phyloP scores from a whole-genome alignment of 2,888 invertebrate genomes.

The Microplitis manilae region DNA sequence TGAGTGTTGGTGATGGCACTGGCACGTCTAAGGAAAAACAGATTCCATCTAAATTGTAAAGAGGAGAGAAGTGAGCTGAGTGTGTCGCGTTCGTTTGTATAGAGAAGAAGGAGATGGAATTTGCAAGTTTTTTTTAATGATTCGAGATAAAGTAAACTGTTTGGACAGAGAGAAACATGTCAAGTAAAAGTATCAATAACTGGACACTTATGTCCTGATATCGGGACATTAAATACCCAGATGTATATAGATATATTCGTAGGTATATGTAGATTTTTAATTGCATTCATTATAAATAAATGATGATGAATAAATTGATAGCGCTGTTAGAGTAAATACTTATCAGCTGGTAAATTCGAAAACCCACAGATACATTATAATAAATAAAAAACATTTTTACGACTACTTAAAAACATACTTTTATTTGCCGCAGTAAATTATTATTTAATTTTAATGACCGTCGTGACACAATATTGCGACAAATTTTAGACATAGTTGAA shows the following conservation, averaged over 20 bases:
- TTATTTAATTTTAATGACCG: not conserved
- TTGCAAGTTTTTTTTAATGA: not conserved
- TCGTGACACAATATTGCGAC: not conserved
- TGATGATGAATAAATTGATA: not conserved
- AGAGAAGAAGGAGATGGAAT: not conserved
- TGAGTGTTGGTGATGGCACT: constrained; percentile 43
- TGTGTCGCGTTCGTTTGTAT: constrained; percentile 15
- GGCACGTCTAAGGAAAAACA: constrained; percentile 50
- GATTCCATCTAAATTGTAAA: constrained; percentile 53
- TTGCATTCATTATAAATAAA: not conserved
- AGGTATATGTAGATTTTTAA: not conserved
- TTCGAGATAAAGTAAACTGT: not conserved
- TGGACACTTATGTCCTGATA: not conserved
- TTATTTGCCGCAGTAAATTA: not conserved
- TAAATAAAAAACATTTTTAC: not conserved
- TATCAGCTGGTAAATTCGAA: not conserved
- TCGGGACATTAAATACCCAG: not conserved
- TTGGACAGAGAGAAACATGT: not conserved
- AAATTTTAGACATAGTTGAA: not conserved
- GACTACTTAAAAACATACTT: constrained; percentile 1
- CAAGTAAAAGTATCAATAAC: constrained; percentile 1
- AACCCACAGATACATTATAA: not conserved
- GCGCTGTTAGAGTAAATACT: not conserved
- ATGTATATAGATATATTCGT: not conserved
- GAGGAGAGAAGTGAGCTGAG: constrained; percentile 31